A percentile compares a stretch with the other conserved stretches of the same genome.
phyloP scores from a whole-genome alignment of 1,140 invertebrate genomes.

The Drosophila suzukii region DNA sequence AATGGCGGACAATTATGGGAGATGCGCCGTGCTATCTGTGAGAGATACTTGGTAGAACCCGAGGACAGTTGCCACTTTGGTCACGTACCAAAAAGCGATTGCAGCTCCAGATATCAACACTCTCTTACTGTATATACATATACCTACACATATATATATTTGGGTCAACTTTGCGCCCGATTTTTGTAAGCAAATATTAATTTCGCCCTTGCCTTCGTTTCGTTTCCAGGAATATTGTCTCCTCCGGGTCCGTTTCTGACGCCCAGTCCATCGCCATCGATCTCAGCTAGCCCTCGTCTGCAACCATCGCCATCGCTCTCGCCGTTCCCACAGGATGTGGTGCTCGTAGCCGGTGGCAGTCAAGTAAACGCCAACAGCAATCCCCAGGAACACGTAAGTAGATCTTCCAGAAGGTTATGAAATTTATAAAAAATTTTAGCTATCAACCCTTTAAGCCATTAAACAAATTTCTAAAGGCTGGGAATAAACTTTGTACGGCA shows the following conservation, averaged over 20 bases:
- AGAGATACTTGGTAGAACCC: slow-evolving; percentile 22
- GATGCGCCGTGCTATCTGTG: slow-evolving; percentile 29
- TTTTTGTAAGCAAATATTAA: slow-evolving; percentile 35
- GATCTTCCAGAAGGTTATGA: background rate
- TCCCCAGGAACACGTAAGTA: slow-evolving; percentile 82
- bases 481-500: no score
- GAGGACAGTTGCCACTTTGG: slow-evolving; percentile 50
- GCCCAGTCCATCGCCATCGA: slow-evolving; percentile 85
- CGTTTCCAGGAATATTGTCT: slow-evolving; percentile 84
- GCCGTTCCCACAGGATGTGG: slow-evolving; percentile 84
- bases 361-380: slow-evolving; percentile 81
- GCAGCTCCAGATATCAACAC: slow-evolving; percentile 36
- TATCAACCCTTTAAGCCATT: no score
- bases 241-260: slow-evolving; percentile 85
- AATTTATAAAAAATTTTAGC: no score
- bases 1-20: slow-evolving; percentile 49
- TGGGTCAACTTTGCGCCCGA: slow-evolving; percentile 36
- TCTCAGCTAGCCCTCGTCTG: slow-evolving; percentile 84
- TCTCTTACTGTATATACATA: background rate
- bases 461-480: no score
- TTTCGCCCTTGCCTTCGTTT: slow-evolving; percentile 23
- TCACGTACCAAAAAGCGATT: slow-evolving; percentile 49
- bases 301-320: slow-evolving; percentile 84
- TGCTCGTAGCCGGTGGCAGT: slow-evolving; percentile 83
- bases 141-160: slow-evolving; percentile 22